Evolutionary conservation across 2,113 vertebrate species (phyloP).

Genomic region (Gymnarchus niloticus): DNA sequence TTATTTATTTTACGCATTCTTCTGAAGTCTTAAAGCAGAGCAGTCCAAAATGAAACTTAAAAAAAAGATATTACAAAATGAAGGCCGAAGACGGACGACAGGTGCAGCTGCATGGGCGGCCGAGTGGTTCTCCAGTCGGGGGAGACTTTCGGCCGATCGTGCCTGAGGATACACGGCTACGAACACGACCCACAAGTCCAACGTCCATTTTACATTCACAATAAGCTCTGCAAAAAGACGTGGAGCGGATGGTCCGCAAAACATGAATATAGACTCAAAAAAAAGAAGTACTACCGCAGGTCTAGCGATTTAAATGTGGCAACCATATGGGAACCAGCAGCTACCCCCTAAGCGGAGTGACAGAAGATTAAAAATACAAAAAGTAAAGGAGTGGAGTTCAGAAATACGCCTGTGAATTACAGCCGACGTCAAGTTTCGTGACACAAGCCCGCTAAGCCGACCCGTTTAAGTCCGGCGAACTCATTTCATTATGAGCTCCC

Average conservation of each 20-base stretch:
- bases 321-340: background rate
- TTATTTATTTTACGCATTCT: background rate
- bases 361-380: background rate
- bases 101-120: background rate
- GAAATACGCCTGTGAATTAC: background rate
- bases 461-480: background rate
- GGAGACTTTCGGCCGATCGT: no score
- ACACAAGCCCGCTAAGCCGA: background rate
- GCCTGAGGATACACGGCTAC: background rate
- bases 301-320: background rate
- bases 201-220: background rate
- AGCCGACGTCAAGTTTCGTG: background rate
- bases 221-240: background rate
- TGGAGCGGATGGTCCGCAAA: background rate
- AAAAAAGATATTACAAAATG: background rate
- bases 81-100: background rate
- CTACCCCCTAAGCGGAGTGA: background rate
- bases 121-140: background rate
- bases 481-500: background rate
- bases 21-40: background rate
- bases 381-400: background rate
- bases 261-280: background rate
- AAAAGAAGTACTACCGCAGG: background rate
- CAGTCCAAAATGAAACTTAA: background rate
- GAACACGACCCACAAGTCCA: background rate